Base-by-base conservation (phyloP, 2,888 invertebrate genomes). In the Phymatocera aterrima region DNA sequence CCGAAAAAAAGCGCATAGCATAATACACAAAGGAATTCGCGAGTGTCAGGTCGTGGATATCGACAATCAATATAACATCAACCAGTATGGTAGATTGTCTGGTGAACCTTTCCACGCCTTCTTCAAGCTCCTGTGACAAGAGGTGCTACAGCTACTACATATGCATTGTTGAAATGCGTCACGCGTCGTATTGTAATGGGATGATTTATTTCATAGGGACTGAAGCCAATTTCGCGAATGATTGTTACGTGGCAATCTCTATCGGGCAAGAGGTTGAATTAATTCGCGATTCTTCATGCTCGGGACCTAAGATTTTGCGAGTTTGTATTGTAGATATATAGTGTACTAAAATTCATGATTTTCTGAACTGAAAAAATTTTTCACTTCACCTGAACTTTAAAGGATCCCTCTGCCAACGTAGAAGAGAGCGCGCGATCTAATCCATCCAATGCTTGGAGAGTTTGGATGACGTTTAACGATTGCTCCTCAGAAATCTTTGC, bases 31-130 rank as follows among this genome's bases (percentile, higher is more conserved):
- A 61, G n/a, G 34, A 61, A 31, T 31, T 21, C 21, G 24, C 48
- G 15, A n/a, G n/a, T 60, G 28, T 61, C 60, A 34, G 12, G 31
- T 61, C 60, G 60, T 34, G 34, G 34, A 61, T 6, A 31, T 15
- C 60, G 60, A 61, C 60, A 61, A 61, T 61, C 60, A 34, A 61
- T 61, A 61, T 6, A 18, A 10, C 15, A 15, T n/a, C 34, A 31
- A 28, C 28, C 2, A 34, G n/a, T 34, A 61, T n/a, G 34, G n/a
- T 61, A n/a, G 31, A 61, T 15, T 34, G n/a, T 2, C 6, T 31
- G 3, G 15, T 31, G n/a, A 8, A 61, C 34, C 34, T 1, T n/a
- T 37, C n/a, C 6, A 12, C 34, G 8, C 18, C 18, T 34, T 3
- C 34, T 37, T 6, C 18, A 15, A 31, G 57, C 24, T 60, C 15